Evolutionary conservation across 2,113 vertebrate species (phyloP), one percentile per base, ranked within the genome.

Genomic region (Hydrochoerus hydrochaeris): DNA sequence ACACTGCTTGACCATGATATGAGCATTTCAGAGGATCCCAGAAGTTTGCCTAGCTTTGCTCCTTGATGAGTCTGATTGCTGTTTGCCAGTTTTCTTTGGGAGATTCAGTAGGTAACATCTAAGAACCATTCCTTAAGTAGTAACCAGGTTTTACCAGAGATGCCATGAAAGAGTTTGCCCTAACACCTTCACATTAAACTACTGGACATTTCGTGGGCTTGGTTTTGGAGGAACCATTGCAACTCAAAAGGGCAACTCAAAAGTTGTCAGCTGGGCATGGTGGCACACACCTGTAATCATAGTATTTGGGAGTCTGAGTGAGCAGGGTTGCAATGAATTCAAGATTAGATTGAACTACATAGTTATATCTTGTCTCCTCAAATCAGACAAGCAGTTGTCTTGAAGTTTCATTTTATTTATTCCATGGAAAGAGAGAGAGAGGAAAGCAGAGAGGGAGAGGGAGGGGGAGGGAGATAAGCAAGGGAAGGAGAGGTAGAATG

Each of bases 391-490:
- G 16, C 8, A n/a, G 32, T 77, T 87, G 73, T n/a, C 62, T 97
- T 89, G 57, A 17, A 35, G 38, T 92, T 92, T 90, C 49, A 85
- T 78, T 92, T 89, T 89, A 69, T 95, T 90, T 86, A 77, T 92
- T 86, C 85, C 16, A 69, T 60, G 7, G 14, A 28, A 44, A 77
- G 26, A 49, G 46, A 20, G 28, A 73, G n/a, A 73, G 20, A 62
- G 41, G 49, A 35, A 28, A 28, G 22, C 9, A 41, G 7, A 71
- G 69, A 54, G 52, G n/a, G n/a, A 71, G 20, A 73, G 3, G n/a
- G 30, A 19, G 28, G 46, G 28, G 46, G 32, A 57, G 19, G 62
- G 24, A 8, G 38, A 65, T 20, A 49, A 75, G 6, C n/a, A 5
- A 32, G 46, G 13, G 46, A 57, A 30, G 24, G 41, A 85, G 14